Conservation (phyloP, 2,888 invertebrate species). For the Agrochola circellaris region DNA sequence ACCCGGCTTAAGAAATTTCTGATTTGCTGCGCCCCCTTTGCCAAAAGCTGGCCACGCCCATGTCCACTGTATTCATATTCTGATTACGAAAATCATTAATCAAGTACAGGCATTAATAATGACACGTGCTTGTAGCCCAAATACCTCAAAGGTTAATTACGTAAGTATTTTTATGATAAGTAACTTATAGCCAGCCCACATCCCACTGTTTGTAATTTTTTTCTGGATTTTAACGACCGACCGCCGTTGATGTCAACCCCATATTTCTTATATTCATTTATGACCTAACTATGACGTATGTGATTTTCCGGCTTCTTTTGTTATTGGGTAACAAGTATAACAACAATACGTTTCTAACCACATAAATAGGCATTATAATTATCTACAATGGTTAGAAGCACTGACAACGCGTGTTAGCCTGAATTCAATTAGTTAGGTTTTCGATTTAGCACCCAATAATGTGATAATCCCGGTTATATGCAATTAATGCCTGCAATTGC, state of each 20-base stretch:
- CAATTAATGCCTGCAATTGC: slow-evolving; percentile 18
- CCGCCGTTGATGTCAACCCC: slow-evolving; percentile 39
- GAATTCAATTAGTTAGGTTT: neutral
- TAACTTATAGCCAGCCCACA: slow-evolving; percentile 12
- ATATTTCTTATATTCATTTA: slow-evolving; percentile 53
- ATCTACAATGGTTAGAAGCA: slow-evolving; percentile 1
- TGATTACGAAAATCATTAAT: slow-evolving; percentile 29
- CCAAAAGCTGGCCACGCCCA: too few relatives aligned
- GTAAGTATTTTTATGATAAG: slow-evolving; percentile 21
- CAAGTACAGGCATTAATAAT: slow-evolving; percentile 9
- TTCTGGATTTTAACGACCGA: slow-evolving; percentile 30
- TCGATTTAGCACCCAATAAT: slow-evolving; percentile 14
- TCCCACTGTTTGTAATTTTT: slow-evolving; percentile 4
- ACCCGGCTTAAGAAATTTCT: too few relatives aligned
- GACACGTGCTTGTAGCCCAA: slow-evolving; percentile 8
- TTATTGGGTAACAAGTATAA: slow-evolving; percentile 1
- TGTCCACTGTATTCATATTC: neutral
- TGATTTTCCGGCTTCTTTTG: slow-evolving; percentile 31
- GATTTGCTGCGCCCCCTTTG: too few relatives aligned
- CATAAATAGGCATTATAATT: neutral
- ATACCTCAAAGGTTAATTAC: slow-evolving; percentile 24
- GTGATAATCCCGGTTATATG: neutral
- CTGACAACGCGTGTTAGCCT: neutral
- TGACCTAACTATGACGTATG: slow-evolving; percentile 43
- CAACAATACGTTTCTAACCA: slow-evolving; percentile 1